Evolutionary conservation across 2,113 vertebrate genomes (phyloP).

Genomic region (Columba livia): DNA sequence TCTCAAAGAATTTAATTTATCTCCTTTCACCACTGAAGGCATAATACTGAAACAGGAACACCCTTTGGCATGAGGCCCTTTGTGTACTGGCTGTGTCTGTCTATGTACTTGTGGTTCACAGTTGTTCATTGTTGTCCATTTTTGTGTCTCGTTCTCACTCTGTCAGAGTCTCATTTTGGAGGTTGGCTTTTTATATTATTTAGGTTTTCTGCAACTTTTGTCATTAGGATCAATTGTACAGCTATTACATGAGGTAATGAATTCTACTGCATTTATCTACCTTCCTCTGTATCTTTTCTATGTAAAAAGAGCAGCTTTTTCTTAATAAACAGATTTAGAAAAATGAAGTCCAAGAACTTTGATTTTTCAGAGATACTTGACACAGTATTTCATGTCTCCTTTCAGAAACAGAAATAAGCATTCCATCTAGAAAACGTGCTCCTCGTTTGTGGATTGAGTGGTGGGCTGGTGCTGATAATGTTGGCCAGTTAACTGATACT

Average conservation of each 20-base stretch:
- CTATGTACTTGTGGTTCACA: neutral
- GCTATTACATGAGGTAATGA: neutral
- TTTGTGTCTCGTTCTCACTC: neutral
- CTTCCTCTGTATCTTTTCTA: conserved; percentile 61
- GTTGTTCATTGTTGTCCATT: neutral
- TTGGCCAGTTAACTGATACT: neutral
- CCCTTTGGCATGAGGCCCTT: neutral
- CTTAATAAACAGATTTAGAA: conserved; percentile 56
- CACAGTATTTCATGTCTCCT: neutral
- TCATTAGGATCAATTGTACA: conserved; percentile 32
- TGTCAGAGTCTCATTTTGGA: conserved; percentile 4
- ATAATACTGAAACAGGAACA: neutral
- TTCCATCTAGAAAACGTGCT: neutral
- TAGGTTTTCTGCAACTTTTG: conserved; percentile 23
- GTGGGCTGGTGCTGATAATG: neutral
- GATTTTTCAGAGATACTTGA: neutral
- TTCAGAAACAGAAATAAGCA: neutral
- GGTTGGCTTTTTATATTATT: conserved; percentile 25
- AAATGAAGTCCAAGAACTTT: neutral
- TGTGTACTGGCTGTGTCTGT: neutral
- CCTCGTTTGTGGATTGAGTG: neutral
- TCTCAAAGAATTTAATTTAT: neutral
- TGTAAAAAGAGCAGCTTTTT: conserved; percentile 51
- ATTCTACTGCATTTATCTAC: conserved; percentile 26
- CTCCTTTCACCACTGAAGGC: neutral